phyloP scores from a whole-genome alignment of 1,140 invertebrate genomes.

The Eriosoma lanigerum region DNA sequence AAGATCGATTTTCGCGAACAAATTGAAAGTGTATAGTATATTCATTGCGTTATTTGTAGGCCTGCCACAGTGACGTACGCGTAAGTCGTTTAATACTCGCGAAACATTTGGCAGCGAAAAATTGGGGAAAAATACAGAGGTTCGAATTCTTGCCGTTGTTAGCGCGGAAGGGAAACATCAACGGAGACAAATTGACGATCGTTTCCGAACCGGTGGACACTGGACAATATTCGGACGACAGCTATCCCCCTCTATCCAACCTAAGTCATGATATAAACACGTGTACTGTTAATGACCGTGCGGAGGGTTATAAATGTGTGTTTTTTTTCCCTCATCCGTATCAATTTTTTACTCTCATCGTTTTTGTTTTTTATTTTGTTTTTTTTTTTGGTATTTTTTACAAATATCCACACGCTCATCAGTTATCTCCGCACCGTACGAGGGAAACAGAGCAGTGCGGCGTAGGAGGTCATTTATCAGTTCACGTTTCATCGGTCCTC shows the following conservation, averaged over 20 bases:
- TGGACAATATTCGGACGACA: not conserved
- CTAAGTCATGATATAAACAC: not conserved
- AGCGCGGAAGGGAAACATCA: not conserved
- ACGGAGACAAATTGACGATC: constrained; percentile 33
- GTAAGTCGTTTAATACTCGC: not conserved
- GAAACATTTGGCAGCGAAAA: constrained; percentile 1
- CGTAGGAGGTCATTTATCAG: constrained; percentile 38
- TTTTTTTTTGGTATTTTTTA: not conserved
- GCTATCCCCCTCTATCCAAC: not conserved
- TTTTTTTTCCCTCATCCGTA: constrained; percentile 1
- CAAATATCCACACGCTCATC: constrained; percentile 46
- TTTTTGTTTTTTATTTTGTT: not conserved
- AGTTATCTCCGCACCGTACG: constrained; percentile 5
- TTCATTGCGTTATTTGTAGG: too few relatives aligned
- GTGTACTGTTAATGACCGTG: constrained; percentile 47
- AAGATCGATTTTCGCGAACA: too few relatives aligned
- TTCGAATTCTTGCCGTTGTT: constrained; percentile 15
- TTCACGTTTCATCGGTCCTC: constrained; percentile 38
- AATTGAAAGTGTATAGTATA: too few relatives aligned
- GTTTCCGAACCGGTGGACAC: constrained; percentile 42
- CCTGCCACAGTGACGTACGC: too few relatives aligned
- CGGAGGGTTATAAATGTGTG: not conserved
- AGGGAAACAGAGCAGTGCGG: not conserved
- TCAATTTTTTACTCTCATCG: constrained; percentile 30
- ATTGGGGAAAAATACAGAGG: constrained; percentile 20